A percentile compares a stretch with the other conserved stretches of the same genome.
These are phyloP conservation scores for Microdon myrmicae DNA, from an alignment of 2,888 invertebrate genomes.

Conservation along the genomic window DNA sequence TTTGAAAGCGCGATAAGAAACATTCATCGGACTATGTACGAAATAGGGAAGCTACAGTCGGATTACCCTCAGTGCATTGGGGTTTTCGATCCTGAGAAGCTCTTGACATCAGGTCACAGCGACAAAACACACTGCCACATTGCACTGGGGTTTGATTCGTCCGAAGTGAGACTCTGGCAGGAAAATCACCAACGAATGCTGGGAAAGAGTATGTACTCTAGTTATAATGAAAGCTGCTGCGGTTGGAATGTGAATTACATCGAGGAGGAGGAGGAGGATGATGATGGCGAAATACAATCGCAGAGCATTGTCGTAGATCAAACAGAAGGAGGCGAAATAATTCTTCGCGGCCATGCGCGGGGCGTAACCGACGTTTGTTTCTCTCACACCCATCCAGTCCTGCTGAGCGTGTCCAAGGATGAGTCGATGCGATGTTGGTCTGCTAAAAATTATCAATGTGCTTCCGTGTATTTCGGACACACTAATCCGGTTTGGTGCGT, in stretches of 20 bases:
- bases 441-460: conserved; percentile 73
- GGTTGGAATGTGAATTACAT: conserved; percentile 62
- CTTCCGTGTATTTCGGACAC: conserved; percentile 78
- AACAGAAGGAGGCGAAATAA: conserved; percentile 70
- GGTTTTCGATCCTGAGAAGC: conserved; percentile 51
- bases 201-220: conserved; percentile 62
- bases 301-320: conserved; percentile 59
- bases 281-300: conserved; percentile 51
- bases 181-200: conserved; percentile 60
- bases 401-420: conserved; percentile 80
- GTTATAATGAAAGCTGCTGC: conserved; percentile 56
- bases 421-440: conserved; percentile 81
- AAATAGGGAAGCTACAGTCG: conserved; percentile 34
- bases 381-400: conserved; percentile 71
- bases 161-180: conserved; percentile 64
- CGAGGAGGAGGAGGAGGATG: conserved; percentile 55
- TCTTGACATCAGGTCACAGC: conserved; percentile 58
- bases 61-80: conserved; percentile 46
- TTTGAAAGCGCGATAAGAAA: conserved; percentile 33
- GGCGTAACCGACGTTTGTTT: conserved; percentile 73
- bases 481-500: conserved; percentile 91
- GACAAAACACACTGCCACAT: conserved; percentile 64
- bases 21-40: conserved; percentile 15
- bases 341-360: conserved; percentile 79
- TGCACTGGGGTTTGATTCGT: conserved; percentile 64